Base-by-base conservation (phyloP, 92 coral and sea anemone genomes). In the Micromussa lordhowensis region DNA sequence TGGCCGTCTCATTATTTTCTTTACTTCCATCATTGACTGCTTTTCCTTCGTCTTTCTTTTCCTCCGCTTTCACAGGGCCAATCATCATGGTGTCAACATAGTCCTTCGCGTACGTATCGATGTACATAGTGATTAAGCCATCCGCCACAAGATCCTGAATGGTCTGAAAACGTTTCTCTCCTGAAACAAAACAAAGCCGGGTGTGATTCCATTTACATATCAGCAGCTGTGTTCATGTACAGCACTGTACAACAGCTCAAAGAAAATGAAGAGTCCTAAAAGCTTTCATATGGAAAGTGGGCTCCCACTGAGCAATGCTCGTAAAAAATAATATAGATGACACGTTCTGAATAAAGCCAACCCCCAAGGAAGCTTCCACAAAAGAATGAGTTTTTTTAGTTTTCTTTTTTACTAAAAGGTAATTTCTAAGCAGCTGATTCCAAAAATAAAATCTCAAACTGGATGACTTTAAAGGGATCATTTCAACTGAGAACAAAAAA, bases 121-220 rank as follows among this genome's bases (percentile, higher is more conserved):
- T 97, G 88, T 97, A 94, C 99, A 96, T 96, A 8, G 98, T 93
- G 76, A 97, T 97, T 77, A 97, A 92, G 16, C 99, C 99, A 93
- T 97, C 99, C 55, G 98, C 99, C 40, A 97, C 99, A 55, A 97
- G 95, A 79, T 97, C 99, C 51, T 97, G 94, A 68, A 97, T 93
- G 78, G 98, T 96, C 28, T 97, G 98, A 78, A 97, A 97, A 31
- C 99, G 93, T 69, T 97, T 97, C 75, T 97, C 99, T 63, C 98
- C 99, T 97, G 76, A 49, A 71, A 48, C 70, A 76, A 81, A 53
- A 76, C 29, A 71, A 85, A 75, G 19, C 76, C 31, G 53, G 76
- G 28, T 49, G 36, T 44, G 71, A 84, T 55, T 84, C 35, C 26
- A 69, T 87, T 55, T 28, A 68, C 53, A 66, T 24, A 28, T 32